Evolutionary conservation across 2,797 vertebrate species (phyloP).

Genomic region (Mus caroli): DNA sequence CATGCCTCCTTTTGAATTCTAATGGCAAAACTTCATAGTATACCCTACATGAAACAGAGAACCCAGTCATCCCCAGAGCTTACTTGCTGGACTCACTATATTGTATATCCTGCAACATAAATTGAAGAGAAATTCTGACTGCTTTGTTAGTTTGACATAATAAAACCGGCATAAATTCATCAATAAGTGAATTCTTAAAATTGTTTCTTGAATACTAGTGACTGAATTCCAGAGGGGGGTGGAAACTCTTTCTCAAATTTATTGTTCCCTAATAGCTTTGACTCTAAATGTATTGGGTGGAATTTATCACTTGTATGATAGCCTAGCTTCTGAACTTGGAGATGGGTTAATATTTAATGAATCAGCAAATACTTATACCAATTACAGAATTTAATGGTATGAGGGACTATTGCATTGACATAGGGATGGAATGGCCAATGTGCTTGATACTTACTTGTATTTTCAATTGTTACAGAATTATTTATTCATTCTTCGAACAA

Average conservation of each 20-base stretch:
- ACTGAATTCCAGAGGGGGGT: slow-evolving; percentile 29
- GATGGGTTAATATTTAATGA: not conserved
- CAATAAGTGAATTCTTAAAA: not conserved
- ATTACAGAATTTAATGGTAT: slow-evolving; percentile 24
- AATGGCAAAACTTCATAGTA: not conserved
- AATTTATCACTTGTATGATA: slow-evolving; percentile 4
- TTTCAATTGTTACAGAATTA: not conserved
- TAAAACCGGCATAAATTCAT: slow-evolving; percentile 3
- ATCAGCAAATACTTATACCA: slow-evolving; percentile 40
- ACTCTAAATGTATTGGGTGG: not conserved
- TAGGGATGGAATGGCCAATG: not conserved
- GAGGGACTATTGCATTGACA: not conserved
- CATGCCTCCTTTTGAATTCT: not conserved
- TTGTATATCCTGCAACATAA: slow-evolving; percentile 10
- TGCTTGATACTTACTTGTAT: not conserved
- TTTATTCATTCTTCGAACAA: slow-evolving; percentile 45
- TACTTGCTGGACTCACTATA: not conserved
- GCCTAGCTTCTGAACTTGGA: not conserved
- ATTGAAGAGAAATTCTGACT: not conserved
- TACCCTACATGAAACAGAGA: not conserved
- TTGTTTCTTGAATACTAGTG: slow-evolving; percentile 24
- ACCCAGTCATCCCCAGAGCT: not conserved
- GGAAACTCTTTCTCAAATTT: slow-evolving; percentile 37
- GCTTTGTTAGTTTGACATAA: slow-evolving; percentile 21
- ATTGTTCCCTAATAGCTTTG: not conserved